phyloP scores from a whole-genome alignment of 2,113 vertebrate genomes.

The Spilogale gracilis region DNA sequence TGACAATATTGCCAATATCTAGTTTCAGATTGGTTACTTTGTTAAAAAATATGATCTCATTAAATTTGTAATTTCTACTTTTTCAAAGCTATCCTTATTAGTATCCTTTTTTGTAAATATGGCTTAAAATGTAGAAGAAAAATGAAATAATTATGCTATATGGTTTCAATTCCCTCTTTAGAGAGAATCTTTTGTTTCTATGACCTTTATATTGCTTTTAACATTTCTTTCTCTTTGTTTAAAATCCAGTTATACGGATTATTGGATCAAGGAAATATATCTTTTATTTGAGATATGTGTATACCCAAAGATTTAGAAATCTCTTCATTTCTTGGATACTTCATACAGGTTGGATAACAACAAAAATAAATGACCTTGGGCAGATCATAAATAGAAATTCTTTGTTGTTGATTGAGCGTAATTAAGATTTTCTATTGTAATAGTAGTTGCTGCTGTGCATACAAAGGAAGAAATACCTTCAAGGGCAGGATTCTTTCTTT shows the following conservation, averaged over 20 bases:
- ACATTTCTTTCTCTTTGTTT: neutral
- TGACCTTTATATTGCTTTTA: neutral
- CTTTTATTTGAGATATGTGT: neutral
- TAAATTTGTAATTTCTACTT: slow-evolving; percentile 34
- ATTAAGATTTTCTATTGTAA: slow-evolving; percentile 22
- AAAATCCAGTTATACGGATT: neutral
- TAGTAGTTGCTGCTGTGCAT: slow-evolving; percentile 7
- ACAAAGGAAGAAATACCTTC: slow-evolving; percentile 34
- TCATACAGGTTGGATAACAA: neutral
- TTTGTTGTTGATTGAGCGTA: slow-evolving; percentile 2
- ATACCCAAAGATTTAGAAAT: neutral
- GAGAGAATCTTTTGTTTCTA: neutral
- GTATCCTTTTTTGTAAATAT: neutral
- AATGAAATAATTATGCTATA: neutral
- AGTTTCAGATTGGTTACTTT: slow-evolving; percentile 14
- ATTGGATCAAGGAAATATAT: neutral
- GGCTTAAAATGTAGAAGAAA: slow-evolving; percentile 8
- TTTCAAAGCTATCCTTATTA: neutral
- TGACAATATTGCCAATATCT: neutral
- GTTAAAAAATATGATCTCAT: slow-evolving; percentile 19
- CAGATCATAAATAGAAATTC: slow-evolving; percentile 42
- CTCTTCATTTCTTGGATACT: neutral
- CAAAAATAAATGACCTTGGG: slow-evolving; percentile 44
- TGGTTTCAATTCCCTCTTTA: neutral
- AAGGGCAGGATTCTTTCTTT: slow-evolving; percentile 3